Evolutionary conservation across 2,888 invertebrate genomes (phyloP).

Genomic region (Pachycephus smyrnensis): DNA sequence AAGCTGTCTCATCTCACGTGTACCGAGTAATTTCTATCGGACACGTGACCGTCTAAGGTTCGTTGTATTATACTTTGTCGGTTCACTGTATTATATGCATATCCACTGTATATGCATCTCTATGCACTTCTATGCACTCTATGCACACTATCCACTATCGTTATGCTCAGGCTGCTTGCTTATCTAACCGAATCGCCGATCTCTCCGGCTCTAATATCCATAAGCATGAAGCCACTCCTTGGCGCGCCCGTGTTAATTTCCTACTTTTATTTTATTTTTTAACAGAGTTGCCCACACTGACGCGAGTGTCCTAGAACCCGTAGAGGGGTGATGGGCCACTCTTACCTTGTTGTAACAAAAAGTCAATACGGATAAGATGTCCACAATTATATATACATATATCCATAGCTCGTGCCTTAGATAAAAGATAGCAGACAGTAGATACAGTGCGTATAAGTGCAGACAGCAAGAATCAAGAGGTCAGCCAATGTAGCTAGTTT

Average conservation of each 20-base stretch:
- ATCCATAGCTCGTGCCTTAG: too few species aligned
- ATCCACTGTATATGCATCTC: constrained; percentile 25
- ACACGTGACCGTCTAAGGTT: constrained; percentile 43
- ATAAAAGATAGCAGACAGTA: too few species aligned
- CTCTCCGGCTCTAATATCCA: constrained; percentile 25
- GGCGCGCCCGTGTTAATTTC: constrained; percentile 9
- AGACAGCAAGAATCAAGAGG: too few species aligned
- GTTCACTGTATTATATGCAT: background rate
- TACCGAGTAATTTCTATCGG: constrained; percentile 44
- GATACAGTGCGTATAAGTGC: too few species aligned
- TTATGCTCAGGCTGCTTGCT: constrained; percentile 26
- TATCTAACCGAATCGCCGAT: constrained; percentile 39
- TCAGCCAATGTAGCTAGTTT: too few species aligned
- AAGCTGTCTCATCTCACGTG: constrained; percentile 33
- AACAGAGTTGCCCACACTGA: too few species aligned
- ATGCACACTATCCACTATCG: too few species aligned
- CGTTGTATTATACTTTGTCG: constrained; percentile 18
- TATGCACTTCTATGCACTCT: background rate
- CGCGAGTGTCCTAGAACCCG: too few species aligned
- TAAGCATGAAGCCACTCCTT: constrained; percentile 3
- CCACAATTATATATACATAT: too few species aligned
- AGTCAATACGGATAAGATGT: too few species aligned
- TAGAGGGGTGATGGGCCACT: too few species aligned
- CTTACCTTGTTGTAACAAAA: too few species aligned
- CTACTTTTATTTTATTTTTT: constrained; percentile 16